These are phyloP conservation scores for Caenorhabditis sp. DNA, from an alignment of 2,888 invertebrate species.

Conservation along the genomic window DNA sequence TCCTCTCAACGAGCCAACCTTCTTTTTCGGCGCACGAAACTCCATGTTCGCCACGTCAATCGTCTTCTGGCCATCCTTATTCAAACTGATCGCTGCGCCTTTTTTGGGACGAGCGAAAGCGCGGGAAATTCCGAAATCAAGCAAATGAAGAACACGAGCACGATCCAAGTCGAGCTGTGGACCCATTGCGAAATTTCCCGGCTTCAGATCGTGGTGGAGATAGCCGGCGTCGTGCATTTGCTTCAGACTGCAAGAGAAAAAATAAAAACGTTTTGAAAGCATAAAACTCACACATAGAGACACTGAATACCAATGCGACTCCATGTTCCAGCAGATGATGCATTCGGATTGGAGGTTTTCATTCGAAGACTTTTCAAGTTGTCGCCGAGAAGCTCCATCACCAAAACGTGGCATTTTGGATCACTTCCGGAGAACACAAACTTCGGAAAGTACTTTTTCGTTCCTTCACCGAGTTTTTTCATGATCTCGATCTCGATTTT, in stretches of 20 bases:
- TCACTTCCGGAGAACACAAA: background rate
- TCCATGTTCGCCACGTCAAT: slow-evolving; percentile 5
- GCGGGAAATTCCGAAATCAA: slow-evolving; percentile 48
- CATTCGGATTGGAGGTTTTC: slow-evolving; percentile 9
- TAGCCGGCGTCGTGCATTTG: slow-evolving; percentile 43
- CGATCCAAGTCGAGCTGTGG: background rate
- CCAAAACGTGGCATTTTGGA: slow-evolving; percentile 16
- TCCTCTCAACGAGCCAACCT: slow-evolving; percentile 13
- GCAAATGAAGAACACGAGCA: slow-evolving; percentile 15
- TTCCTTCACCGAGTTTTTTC: background rate
- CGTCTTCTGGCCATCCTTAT: background rate
- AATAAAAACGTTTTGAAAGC: too few relatives aligned
- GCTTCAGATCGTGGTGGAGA: slow-evolving; percentile 39
- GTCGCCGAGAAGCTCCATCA: slow-evolving; percentile 31
- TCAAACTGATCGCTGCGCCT: background rate
- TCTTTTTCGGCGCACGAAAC: background rate
- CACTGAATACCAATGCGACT: slow-evolving; percentile 46
- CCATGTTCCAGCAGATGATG: slow-evolving; percentile 31
- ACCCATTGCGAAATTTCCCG: slow-evolving; percentile 35
- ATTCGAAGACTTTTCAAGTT: slow-evolving; percentile 32
- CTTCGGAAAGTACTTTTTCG: slow-evolving; percentile 5
- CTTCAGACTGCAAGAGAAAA: slow-evolving; percentile 31
- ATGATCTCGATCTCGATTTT: slow-evolving; percentile 27
- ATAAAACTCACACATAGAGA: slow-evolving; percentile 39
- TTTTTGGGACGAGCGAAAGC: slow-evolving; percentile 1